A percentile compares a stretch with the other conserved stretches of the same genome.
phyloP scores from a whole-genome alignment of 2,888 invertebrate genomes.

The Protodeltote pygarga region DNA sequence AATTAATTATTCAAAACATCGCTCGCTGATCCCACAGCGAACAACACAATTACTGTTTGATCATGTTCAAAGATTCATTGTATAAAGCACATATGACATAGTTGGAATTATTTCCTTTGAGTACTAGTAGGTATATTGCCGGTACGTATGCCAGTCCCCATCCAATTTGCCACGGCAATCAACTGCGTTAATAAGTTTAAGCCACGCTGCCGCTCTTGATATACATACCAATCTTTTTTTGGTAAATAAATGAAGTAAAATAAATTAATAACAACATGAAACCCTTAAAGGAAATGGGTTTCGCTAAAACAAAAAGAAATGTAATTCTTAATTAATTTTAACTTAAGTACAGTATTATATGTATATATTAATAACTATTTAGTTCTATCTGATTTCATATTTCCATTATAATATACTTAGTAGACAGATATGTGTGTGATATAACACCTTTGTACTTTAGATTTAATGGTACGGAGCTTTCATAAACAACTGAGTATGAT shows the following conservation, averaged over 20 bases:
- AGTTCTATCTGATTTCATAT: too few relatives aligned
- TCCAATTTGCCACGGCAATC: constrained; percentile 75
- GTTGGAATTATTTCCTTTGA: constrained; percentile 53
- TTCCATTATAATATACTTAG: too few relatives aligned
- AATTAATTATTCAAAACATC: constrained; percentile 31
- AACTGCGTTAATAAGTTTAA: constrained; percentile 70
- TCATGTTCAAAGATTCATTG: constrained; percentile 17
- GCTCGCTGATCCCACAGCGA: constrained; percentile 20
- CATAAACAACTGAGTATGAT: neutral
- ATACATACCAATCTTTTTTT: constrained; percentile 49
- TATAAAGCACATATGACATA: constrained; percentile 43
- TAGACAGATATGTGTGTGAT: too few relatives aligned
- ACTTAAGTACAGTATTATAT: too few relatives aligned
- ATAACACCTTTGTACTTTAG: too few relatives aligned
- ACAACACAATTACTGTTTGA: constrained; percentile 25
- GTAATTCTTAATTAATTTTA: too few relatives aligned
- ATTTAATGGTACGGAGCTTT: too few relatives aligned
- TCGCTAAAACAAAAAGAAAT: too few relatives aligned
- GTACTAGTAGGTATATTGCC: constrained; percentile 26
- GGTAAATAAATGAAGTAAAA: constrained; percentile 20
- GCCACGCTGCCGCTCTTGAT: constrained; percentile 62
- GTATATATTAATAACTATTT: too few relatives aligned
- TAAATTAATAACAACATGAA: too few relatives aligned
- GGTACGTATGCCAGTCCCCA: constrained; percentile 64
- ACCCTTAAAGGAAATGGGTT: too few relatives aligned